Base-by-base conservation (phyloP, 2,888 invertebrate genomes). In the Lasioglossum leucozonium region DNA sequence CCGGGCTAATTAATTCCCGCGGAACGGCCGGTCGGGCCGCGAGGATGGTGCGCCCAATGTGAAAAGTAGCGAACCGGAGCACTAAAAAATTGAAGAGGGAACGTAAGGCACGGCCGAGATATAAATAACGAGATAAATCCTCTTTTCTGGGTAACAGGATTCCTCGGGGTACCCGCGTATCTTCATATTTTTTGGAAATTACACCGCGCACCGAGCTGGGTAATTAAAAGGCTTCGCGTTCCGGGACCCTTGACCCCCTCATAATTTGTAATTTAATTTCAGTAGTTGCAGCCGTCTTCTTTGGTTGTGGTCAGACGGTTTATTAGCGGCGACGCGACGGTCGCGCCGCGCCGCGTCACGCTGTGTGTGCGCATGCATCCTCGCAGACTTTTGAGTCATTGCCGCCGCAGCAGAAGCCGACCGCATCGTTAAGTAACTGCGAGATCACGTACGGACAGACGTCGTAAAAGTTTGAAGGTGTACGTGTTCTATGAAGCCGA, bases 261-360 rank as follows among this genome's bases (percentile, higher is more conserved):
- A 86, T 87, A 90, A 91, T 91, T 90, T 87, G 87, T 91, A 91
- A 92, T 92, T 92, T 92, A 82, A 90, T 92, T 91, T 90, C 84
- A 79, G 82, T 78, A 81, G 67, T 73, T 58, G 47, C 55, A 71
- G 76, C 78, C 37, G 34, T 65, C 84, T 80, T 82, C 88, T 73
- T 82, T 80, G 42, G 86, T 62, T 73, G 69, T 62, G 76, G 51
- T 77, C 74, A n/a, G 72, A 72, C 58, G 55, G 26, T 77, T 82
- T 85, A 83, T 83, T 79, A 71, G 62, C 44, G 26, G 65, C 69
- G 26, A 30, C 73, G 62, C 30, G 13, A 65, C 67, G 22, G 65
- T 30, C 62, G 74, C 47, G 18, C 2, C 47, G 47, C 8, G 40
- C 37, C 4, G 37, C 37, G 37, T 10, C 1, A 3, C 22, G 5